Conservation (phyloP, 2,113 vertebrate genomes). For the Furnarius figulus region DNA sequence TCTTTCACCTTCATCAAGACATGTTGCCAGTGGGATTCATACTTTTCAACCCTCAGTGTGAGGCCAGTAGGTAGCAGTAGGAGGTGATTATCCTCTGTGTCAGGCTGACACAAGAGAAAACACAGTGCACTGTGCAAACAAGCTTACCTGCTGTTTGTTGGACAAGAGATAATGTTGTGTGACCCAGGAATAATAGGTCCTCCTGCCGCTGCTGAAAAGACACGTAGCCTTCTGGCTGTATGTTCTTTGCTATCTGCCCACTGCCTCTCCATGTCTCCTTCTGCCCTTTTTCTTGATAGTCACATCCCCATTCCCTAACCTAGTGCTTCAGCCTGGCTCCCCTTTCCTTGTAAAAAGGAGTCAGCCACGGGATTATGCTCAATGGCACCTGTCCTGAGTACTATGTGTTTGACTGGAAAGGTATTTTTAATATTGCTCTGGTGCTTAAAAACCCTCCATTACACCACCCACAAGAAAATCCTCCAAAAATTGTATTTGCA, state of each 20-base stretch:
- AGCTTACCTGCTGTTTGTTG: constrained; percentile 60
- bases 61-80: constrained; percentile 24
- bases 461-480: accelerated
- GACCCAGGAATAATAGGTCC: constrained; percentile 47
- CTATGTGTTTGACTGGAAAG: not conserved
- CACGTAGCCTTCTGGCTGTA: not conserved
- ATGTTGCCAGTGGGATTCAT: not conserved
- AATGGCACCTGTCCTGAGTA: not conserved
- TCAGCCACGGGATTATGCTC: not conserved
- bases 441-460: not conserved
- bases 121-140: constrained; percentile 34
- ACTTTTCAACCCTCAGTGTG: constrained; percentile 19
- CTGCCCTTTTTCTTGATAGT: not conserved
- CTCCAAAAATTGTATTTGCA: not conserved
- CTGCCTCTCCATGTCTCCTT: not conserved
- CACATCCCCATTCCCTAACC: not conserved
- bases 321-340: not conserved
- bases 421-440: not conserved
- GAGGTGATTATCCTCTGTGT: constrained; percentile 55
- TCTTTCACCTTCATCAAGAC: not conserved
- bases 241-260: not conserved
- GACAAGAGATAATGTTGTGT: constrained; percentile 39
- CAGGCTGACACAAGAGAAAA: constrained; percentile 42
- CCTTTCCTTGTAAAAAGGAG: not conserved
- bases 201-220: constrained; percentile 9